phyloP scores from a whole-genome alignment of 2,797 vertebrate genomes.

The Antrozous pallidus region DNA sequence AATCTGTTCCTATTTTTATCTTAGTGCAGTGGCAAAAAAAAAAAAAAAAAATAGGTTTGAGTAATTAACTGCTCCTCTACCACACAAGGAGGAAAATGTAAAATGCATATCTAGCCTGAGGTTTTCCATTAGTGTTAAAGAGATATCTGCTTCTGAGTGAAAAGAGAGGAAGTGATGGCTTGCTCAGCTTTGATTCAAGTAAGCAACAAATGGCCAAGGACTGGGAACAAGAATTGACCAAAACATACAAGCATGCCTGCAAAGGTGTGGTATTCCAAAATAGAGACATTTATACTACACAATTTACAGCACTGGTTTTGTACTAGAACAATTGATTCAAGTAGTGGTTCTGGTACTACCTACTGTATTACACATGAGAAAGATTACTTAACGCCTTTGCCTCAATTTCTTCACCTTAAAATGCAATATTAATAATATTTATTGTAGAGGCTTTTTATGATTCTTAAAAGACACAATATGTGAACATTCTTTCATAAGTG shows the following conservation, averaged over 20 bases:
- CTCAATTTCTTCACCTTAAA: background rate
- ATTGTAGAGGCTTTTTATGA: background rate
- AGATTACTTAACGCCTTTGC: background rate
- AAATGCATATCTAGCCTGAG: background rate
- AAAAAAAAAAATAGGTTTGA: background rate
- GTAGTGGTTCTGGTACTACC: background rate
- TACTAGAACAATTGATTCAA: background rate
- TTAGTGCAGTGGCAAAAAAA: background rate
- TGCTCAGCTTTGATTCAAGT: background rate
- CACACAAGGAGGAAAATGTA: background rate
- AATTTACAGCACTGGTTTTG: background rate
- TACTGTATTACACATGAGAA: background rate
- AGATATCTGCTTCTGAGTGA: background rate
- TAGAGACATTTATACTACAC: background rate
- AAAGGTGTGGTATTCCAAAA: background rate
- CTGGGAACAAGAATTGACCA: background rate
- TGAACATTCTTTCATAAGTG: background rate
- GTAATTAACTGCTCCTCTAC: background rate
- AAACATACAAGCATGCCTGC: accelerated
- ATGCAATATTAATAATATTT: background rate
- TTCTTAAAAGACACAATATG: background rate
- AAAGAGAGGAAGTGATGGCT: background rate
- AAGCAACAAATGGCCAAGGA: background rate
- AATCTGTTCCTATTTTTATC: background rate
- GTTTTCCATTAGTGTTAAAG: background rate